Evolutionary conservation across 1,140 invertebrate species (phyloP).

Genomic region (Kradibia gibbosae): DNA sequence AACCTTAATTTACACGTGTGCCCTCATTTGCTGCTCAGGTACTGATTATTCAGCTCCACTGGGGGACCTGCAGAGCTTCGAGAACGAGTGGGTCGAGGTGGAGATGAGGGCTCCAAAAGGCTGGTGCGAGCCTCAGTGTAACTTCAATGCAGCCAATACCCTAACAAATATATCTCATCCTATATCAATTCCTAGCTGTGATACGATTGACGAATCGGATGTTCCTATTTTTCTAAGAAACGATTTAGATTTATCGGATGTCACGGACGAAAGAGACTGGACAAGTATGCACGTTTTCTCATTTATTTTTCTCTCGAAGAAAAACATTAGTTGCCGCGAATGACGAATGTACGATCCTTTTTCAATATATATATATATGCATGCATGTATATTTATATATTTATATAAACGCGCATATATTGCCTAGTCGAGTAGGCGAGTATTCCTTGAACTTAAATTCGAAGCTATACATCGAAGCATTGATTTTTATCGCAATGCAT

Average conservation of each 20-base stretch:
- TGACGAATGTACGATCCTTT: too few species aligned
- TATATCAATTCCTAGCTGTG: slow-evolving; percentile 63
- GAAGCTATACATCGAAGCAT: too few species aligned
- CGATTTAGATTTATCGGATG: slow-evolving; percentile 74
- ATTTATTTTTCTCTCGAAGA: too few species aligned
- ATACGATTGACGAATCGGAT: slow-evolving; percentile 73
- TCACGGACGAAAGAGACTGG: slow-evolving; percentile 73
- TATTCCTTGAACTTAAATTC: too few species aligned
- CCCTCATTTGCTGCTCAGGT: slow-evolving; percentile 52
- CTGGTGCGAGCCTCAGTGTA: slow-evolving; percentile 70
- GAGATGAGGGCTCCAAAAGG: slow-evolving; percentile 80
- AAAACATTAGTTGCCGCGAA: too few species aligned
- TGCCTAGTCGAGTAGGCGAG: too few species aligned
- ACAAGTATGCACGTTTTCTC: slow-evolving; percentile 64
- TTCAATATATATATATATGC: too few species aligned
- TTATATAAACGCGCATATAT: too few species aligned
- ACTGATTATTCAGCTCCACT: slow-evolving; percentile 78
- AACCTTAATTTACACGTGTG: neutral
- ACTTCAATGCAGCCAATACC: slow-evolving; percentile 54
- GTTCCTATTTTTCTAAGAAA: slow-evolving; percentile 79
- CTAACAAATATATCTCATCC: slow-evolving; percentile 59
- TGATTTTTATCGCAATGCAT: too few species aligned
- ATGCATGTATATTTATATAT: too few species aligned
- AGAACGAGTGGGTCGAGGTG: slow-evolving; percentile 92
- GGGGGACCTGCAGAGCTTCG: slow-evolving; percentile 84